Evolutionary conservation across 1,140 invertebrate genomes (phyloP), one percentile per base, ranked within the genome.

Genomic region (Anoplophora glabripennis): DNA sequence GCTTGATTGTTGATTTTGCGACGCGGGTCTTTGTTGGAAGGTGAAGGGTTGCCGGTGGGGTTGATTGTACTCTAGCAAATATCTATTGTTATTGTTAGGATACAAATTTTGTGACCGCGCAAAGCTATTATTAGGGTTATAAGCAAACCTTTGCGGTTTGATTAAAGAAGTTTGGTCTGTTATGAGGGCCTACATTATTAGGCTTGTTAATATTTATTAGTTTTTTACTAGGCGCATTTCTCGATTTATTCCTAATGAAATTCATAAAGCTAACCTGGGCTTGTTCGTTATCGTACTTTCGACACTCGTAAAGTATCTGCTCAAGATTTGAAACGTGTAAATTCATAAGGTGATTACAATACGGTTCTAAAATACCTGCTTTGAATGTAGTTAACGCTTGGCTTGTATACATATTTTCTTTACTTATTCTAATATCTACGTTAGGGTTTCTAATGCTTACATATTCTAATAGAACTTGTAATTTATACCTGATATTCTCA

Each of bases 231-330:
- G 21, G 21, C 21, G n/a, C 36, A 38, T 38, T 38, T 45, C 9
- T 47, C 12, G 45, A 47, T 9, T 47, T 2, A 3, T 9, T 1
- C 9, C 45, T 2, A 3, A 47, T 47, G 45, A 47, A 47, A 28
- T 47, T 47, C 21, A 47, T 45, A 45, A 45, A 45, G 15, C 11
- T n/a, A 47, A 47, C 9, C 11, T 47, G 45, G 2, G 45, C 2
- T 44, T 53, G 4, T 40, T 37, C 51, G 7, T 54, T 54, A 15
- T 54, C 52, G n/a, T 42, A 54, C 14, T 54, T 54, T 4, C 52
- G 11, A 44, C 52, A 54, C 42, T 54, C 52, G 12, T 35, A 35
- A 11, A 44, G 18, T 4, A 37, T 15, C 14, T 54, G 52, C 11
- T 42, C 52, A 18, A 54, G 5, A n/a, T 7, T 35, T 42, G 11